phyloP scores from a whole-genome alignment of 1,140 invertebrate genomes.

The Dinothrombium tinctorium region DNA sequence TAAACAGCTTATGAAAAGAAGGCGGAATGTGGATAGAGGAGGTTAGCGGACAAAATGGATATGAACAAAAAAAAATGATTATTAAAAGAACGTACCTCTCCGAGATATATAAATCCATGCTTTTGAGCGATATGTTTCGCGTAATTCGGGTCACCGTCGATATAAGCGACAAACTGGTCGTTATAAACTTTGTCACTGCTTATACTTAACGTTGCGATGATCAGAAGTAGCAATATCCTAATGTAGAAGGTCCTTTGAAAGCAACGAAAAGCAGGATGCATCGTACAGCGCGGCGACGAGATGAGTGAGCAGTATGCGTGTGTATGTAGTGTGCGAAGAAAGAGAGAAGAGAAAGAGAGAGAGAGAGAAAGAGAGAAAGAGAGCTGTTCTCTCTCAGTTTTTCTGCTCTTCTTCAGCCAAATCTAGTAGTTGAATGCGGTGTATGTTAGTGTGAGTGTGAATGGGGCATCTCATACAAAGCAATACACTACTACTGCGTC shows the following conservation, averaged over 20 bases:
- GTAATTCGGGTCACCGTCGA: constrained; percentile 30
- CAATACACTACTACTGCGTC: too few species aligned
- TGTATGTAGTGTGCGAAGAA: background rate
- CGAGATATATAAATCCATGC: constrained; percentile 35
- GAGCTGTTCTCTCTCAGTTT: too few species aligned
- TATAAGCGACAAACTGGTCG: constrained; percentile 52
- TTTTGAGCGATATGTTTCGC: constrained; percentile 31
- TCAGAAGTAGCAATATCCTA: background rate
- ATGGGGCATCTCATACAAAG: too few species aligned
- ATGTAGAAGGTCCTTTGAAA: background rate
- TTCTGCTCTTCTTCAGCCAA: too few species aligned
- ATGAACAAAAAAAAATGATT: background rate
- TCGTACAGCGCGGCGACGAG: too few species aligned
- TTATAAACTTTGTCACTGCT: constrained; percentile 27
- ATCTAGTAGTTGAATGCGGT: too few species aligned
- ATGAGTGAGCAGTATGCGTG: background rate
- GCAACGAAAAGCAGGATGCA: too few species aligned
- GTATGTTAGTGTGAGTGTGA: too few species aligned
- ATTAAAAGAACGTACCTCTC: too few species aligned
- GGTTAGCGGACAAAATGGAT: background rate
- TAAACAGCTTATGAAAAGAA: too few species aligned
- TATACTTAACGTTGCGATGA: background rate
- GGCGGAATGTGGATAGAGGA: too few species aligned
- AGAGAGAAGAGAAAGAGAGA: background rate
- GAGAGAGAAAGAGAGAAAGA: background rate